A percentile compares a stretch with the other conserved stretches of the same genome.
Conservation (phyloP, 2,113 vertebrate species). For the Lophotis ruficrista region DNA sequence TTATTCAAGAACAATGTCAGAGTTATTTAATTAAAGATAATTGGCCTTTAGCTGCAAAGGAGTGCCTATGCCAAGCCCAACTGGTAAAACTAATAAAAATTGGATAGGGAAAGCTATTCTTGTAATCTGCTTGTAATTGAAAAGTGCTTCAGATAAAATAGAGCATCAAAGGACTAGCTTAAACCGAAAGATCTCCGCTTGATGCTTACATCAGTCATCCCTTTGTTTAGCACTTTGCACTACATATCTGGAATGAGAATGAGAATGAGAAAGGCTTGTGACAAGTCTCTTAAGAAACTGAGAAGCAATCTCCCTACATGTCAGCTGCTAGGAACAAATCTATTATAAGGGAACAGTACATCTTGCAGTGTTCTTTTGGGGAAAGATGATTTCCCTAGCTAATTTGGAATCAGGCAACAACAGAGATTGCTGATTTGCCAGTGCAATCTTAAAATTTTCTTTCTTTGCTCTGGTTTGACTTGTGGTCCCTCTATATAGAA, state of each 20-base stretch:
- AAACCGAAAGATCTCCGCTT: background rate
- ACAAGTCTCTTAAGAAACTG: background rate
- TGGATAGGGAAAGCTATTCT: background rate
- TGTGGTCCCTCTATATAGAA: background rate
- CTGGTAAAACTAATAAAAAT: background rate
- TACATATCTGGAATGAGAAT: background rate
- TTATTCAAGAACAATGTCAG: background rate
- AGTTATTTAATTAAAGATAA: background rate
- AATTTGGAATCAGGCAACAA: background rate
- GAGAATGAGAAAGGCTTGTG: background rate
- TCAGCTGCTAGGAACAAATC: background rate
- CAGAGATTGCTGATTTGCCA: background rate
- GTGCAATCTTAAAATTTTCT: background rate
- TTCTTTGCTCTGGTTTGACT: background rate
- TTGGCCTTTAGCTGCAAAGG: background rate
- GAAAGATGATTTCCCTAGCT: background rate
- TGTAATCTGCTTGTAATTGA: background rate
- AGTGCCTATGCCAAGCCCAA: background rate
- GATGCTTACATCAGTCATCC: background rate
- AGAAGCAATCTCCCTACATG: background rate
- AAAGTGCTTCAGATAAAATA: background rate
- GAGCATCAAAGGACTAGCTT: background rate
- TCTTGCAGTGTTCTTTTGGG: background rate
- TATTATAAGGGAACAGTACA: background rate
- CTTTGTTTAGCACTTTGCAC: background rate